A percentile compares a stretch with the other conserved stretches of the same genome.
Evolutionary conservation across 2,888 invertebrate species (phyloP).

Genomic region (Parnassius smintheus): DNA sequence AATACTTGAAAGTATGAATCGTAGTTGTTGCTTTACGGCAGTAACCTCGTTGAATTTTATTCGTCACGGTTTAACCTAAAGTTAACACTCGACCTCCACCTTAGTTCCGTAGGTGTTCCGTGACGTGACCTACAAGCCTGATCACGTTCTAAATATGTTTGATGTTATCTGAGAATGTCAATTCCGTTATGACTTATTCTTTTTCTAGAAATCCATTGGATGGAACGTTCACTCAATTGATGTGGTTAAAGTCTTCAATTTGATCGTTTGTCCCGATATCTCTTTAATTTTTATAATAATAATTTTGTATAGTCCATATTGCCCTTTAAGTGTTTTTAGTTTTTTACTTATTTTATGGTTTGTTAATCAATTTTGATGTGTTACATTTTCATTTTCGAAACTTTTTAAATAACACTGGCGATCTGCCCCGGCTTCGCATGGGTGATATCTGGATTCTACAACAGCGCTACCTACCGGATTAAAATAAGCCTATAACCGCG

Average conservation of each 20-base stretch:
- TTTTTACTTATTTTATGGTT: no score
- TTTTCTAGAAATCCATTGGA: slow-evolving; percentile 9
- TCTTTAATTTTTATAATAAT: neutral
- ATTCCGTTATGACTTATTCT: slow-evolving; percentile 18
- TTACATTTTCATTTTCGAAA: no score
- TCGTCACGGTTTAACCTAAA: slow-evolving; percentile 11
- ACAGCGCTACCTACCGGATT: no score
- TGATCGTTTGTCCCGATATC: neutral
- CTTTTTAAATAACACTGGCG: no score
- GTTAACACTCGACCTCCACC: slow-evolving; percentile 3
- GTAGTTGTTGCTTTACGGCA: neutral
- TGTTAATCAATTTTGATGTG: no score
- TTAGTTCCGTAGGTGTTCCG: slow-evolving; percentile 12
- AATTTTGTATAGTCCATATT: no score
- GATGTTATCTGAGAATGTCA: slow-evolving; percentile 11
- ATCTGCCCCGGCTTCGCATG: no score
- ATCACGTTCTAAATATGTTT: slow-evolving; percentile 3
- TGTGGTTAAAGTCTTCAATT: neutral
- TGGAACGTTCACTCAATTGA: slow-evolving; percentile 8
- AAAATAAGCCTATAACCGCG: no score
- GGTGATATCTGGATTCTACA: no score
- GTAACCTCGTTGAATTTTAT: slow-evolving; percentile 17
- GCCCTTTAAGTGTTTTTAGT: no score
- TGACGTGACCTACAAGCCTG: slow-evolving; percentile 10
- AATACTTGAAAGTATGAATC: slow-evolving; percentile 8